A percentile compares a stretch with the other conserved stretches of the same genome.
Conservation (phyloP, 2,888 invertebrate genomes). For the Marasmarcha lunaedactyla region DNA sequence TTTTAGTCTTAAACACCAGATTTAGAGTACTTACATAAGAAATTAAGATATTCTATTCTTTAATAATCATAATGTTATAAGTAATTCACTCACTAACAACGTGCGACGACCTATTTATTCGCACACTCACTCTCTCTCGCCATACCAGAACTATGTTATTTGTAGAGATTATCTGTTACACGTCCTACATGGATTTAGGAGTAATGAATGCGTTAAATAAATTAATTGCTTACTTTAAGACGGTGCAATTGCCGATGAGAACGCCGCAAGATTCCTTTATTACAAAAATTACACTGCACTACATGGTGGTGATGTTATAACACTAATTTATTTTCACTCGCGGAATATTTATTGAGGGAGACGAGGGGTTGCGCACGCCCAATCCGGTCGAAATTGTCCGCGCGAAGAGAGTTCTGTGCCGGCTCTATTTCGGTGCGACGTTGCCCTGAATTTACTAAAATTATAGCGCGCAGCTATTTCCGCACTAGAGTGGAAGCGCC, state of each 20-base stretch:
- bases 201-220: too few relatives aligned
- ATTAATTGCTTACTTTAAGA: too few relatives aligned
- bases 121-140: too few relatives aligned
- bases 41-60: too few relatives aligned
- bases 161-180: neutral
- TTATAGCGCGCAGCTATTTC: slow-evolving; percentile 66
- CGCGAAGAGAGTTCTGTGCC: slow-evolving; percentile 52
- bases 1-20: too few relatives aligned
- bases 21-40: too few relatives aligned
- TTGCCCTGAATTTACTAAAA: slow-evolving; percentile 71
- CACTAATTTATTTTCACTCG: slow-evolving; percentile 22
- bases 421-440: slow-evolving; percentile 62
- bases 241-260: too few relatives aligned
- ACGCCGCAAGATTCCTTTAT: too few relatives aligned
- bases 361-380: slow-evolving; percentile 42
- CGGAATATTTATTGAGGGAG: slow-evolving; percentile 14
- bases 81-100: too few relatives aligned
- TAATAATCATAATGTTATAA: too few relatives aligned
- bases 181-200: too few relatives aligned
- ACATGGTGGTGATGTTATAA: neutral
- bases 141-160: too few relatives aligned
- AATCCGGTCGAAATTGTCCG: slow-evolving; percentile 66
- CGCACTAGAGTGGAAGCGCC: slow-evolving; percentile 55
- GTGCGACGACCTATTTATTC: neutral
- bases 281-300: neutral